These are phyloP conservation scores for Drosophila arawakana DNA, from an alignment of 1,140 invertebrate species.

Conservation along the genomic window DNA sequence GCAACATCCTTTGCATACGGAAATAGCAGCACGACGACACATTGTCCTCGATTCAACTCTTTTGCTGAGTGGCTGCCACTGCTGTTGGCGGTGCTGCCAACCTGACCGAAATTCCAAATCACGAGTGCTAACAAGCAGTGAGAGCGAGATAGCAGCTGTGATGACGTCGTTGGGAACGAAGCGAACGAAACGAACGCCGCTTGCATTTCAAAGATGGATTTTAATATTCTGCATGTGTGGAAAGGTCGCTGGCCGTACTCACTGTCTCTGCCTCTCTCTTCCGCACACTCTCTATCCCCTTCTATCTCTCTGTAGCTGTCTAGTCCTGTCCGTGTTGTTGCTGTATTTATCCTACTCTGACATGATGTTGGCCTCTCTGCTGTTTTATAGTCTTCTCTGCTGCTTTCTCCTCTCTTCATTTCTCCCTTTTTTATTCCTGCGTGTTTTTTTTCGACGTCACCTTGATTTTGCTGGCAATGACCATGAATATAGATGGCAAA, in stretches of 20 bases:
- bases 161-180: constrained; percentile 57
- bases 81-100: constrained; percentile 58
- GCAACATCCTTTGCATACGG: constrained; percentile 83
- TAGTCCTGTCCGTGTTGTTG: background rate
- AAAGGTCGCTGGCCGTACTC: constrained; percentile 75
- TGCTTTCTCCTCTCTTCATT: background rate
- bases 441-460: constrained; percentile 64
- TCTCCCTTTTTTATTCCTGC: constrained; percentile 27
- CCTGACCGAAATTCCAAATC: constrained; percentile 78
- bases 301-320: background rate
- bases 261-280: too few species aligned
- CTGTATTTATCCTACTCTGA: constrained; percentile 48
- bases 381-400: constrained; percentile 29
- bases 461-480: constrained; percentile 79
- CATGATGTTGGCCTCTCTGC: constrained; percentile 21
- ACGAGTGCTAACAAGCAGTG: constrained; percentile 17
- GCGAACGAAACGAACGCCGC: constrained; percentile 54
- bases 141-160: constrained; percentile 62
- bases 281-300: too few species aligned
- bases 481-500: constrained; percentile 69
- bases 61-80: constrained; percentile 26
- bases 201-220: constrained; percentile 82
- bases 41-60: constrained; percentile 82
- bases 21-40: constrained; percentile 79
- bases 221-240: constrained; percentile 83